A percentile compares a stretch with the other conserved stretches of the same genome.
Conservation (phyloP, 2,113 vertebrate genomes). For the Passer domesticus region DNA sequence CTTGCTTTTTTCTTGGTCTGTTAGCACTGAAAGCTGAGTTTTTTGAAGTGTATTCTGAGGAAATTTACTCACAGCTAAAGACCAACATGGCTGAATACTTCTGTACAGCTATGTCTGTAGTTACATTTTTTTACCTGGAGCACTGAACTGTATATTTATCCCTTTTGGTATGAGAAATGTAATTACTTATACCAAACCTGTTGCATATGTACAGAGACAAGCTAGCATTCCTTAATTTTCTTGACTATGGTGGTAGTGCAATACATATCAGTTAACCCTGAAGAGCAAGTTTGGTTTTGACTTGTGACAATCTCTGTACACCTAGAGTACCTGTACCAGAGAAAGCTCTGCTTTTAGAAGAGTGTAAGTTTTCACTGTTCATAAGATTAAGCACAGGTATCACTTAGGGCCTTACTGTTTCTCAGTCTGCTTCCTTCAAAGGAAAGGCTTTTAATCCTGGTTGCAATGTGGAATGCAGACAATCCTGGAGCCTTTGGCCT, state of each 20-base stretch:
- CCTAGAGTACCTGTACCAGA: not conserved
- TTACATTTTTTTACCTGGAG: not conserved
- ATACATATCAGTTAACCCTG: not conserved
- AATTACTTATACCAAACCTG: not conserved
- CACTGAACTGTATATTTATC: not conserved
- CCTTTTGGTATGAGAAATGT: not conserved
- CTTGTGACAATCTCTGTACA: not conserved
- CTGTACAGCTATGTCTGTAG: not conserved
- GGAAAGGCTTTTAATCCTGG: not conserved
- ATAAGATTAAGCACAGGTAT: not conserved
- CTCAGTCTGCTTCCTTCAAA: not conserved
- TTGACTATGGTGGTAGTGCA: not conserved
- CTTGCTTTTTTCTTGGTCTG: not conserved
- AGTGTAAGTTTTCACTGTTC: not conserved
- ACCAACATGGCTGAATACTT: not conserved
- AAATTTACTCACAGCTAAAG: not conserved
- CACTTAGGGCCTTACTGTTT: not conserved
- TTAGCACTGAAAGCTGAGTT: not conserved
- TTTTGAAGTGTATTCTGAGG: not conserved
- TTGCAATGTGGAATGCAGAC: not conserved
- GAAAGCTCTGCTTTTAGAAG: not conserved
- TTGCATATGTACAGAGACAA: not conserved
- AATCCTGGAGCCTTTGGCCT: not conserved
- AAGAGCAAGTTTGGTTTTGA: not conserved
- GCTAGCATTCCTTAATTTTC: not conserved